Evolutionary conservation across 2,113 vertebrate species (phyloP).

Genomic region (Malurus alboscapulatus): DNA sequence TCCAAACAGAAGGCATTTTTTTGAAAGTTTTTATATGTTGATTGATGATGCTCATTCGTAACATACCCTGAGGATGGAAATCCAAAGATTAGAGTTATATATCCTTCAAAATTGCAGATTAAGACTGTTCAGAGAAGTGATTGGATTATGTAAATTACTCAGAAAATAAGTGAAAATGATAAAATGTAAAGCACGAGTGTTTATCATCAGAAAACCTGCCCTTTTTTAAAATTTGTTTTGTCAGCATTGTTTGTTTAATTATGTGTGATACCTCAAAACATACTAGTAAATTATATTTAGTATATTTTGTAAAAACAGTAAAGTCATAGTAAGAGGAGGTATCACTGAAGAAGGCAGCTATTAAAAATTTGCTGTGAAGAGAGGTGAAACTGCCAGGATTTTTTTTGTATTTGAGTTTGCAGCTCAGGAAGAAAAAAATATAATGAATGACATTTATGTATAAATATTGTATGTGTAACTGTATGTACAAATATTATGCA

Average conservation of each 20-base stretch:
- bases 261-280: slow-evolving; percentile 5
- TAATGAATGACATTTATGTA: not conserved
- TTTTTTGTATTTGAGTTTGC: not conserved
- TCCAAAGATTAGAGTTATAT: not conserved
- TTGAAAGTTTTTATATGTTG: not conserved
- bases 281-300: not conserved
- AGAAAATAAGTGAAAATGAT: not conserved
- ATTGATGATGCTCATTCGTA: not conserved
- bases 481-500: not conserved
- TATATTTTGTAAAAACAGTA: not conserved
- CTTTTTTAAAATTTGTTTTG: not conserved
- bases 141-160: not conserved
- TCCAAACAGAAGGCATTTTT: not conserved
- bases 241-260: not conserved
- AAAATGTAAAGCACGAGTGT: not conserved
- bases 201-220: not conserved
- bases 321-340: not conserved
- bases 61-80: not conserved
- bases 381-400: not conserved
- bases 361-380: slow-evolving; percentile 15
- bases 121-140: not conserved
- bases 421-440: not conserved
- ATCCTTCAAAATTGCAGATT: not conserved
- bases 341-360: slow-evolving; percentile 14
- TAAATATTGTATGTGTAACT: slow-evolving; percentile 2